phyloP scores from a whole-genome alignment of 2,797 vertebrate species.

The Cephalopachus bancanus region DNA sequence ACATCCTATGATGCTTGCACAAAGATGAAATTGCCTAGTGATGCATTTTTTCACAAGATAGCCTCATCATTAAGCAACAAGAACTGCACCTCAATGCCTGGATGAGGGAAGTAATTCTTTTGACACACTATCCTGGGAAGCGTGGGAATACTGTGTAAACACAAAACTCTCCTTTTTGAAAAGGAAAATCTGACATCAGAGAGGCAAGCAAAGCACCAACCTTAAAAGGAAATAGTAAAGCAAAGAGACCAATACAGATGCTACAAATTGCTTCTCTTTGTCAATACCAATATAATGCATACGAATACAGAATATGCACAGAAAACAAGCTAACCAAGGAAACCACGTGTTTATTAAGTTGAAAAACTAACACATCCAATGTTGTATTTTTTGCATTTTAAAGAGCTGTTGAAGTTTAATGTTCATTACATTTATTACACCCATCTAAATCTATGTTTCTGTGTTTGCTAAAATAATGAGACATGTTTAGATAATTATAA shows the following conservation, averaged over 20 bases:
- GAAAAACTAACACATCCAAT: not conserved
- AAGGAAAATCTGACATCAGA: constrained; percentile 15
- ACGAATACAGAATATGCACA: not conserved
- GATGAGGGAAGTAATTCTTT: not conserved
- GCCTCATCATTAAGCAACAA: not conserved
- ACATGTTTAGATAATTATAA: constrained; percentile 15
- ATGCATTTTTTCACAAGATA: not conserved
- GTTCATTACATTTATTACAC: not conserved
- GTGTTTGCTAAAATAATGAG: constrained; percentile 23
- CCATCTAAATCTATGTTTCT: constrained; percentile 16
- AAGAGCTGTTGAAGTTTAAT: not conserved
- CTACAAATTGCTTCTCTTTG: constrained; percentile 21
- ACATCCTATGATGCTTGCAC: not conserved
- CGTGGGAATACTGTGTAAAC: not conserved
- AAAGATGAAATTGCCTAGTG: not conserved
- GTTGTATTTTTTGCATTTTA: constrained; percentile 20
- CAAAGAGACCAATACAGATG: not conserved
- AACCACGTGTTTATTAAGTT: constrained; percentile 11
- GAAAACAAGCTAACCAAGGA: constrained; percentile 49
- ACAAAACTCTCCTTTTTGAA: not conserved
- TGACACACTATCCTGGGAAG: not conserved
- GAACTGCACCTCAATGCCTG: not conserved
- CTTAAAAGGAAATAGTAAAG: constrained; percentile 48
- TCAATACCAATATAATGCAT: not conserved
- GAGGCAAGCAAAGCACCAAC: not conserved